These are phyloP conservation scores for Ctenopoma kingsleyae DNA, from an alignment of 2,797 vertebrate species.

Conservation along the genomic window DNA sequence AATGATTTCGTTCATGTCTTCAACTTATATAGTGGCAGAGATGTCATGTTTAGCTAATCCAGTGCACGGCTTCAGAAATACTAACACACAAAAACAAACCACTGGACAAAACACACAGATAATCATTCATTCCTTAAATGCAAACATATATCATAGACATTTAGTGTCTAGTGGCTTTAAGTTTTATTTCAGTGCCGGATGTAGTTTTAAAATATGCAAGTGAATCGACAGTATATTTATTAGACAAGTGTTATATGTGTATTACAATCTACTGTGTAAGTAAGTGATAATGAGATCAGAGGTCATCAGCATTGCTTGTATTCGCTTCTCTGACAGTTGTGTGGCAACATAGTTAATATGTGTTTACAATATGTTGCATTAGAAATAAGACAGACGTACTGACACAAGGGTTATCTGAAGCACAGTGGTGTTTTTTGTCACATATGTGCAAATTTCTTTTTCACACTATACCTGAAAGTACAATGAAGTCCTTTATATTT, in stretches of 20 bases:
- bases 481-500: conserved; percentile 89
- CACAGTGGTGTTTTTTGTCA: conserved; percentile 39
- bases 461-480: conserved; percentile 73
- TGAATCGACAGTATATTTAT: conserved; percentile 40
- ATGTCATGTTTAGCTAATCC: conserved; percentile 1
- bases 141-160: not conserved
- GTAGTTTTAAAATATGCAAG: conserved; percentile 59
- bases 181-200: conserved; percentile 35
- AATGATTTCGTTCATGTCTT: conserved; percentile 17
- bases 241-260: too few species aligned
- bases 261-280: conserved; percentile 42
- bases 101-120: conserved; percentile 9
- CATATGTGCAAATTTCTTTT: conserved; percentile 56
- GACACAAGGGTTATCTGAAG: conserved; percentile 21
- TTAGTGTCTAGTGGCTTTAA: not conserved
- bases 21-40: conserved; percentile 12
- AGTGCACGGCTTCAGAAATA: not conserved
- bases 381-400: not conserved
- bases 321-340: conserved; percentile 24
- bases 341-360: conserved; percentile 24
- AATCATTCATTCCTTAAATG: conserved; percentile 19
- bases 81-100: conserved; percentile 1
- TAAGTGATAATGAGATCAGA: conserved; percentile 55
- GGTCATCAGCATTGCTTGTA: conserved; percentile 23
- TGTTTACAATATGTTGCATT: not conserved